phyloP scores from a whole-genome alignment of 2,113 vertebrate genomes.

The Orthonyx spaldingii region DNA sequence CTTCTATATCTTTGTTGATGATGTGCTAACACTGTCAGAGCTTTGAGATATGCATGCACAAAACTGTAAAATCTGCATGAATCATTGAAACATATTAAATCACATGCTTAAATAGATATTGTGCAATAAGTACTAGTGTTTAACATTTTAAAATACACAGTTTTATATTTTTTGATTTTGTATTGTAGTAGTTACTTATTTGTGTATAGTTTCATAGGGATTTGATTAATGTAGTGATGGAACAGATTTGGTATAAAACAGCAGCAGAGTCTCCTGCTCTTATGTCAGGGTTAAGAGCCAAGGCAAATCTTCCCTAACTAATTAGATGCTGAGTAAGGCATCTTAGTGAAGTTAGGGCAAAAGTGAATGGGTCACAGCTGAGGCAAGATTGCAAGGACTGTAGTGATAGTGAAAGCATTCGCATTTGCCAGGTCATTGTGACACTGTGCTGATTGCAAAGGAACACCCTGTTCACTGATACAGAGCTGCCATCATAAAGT shows the following conservation, averaged over 20 bases:
- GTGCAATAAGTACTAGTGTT: background rate
- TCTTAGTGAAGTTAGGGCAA: slow-evolving; percentile 75
- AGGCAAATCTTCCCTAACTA: slow-evolving; percentile 75
- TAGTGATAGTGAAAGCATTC: slow-evolving; percentile 75
- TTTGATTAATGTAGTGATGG: slow-evolving; percentile 74
- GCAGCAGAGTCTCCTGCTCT: slow-evolving; percentile 67
- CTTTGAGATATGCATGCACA: background rate
- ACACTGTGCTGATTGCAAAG: slow-evolving; percentile 75
- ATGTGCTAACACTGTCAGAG: background rate
- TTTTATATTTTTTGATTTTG: background rate
- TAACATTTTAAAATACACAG: background rate
- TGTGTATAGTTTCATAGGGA: slow-evolving; percentile 50
- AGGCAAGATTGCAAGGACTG: slow-evolving; percentile 70
- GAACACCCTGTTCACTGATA: slow-evolving; percentile 78
- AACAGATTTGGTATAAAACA: slow-evolving; percentile 77
- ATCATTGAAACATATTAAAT: background rate
- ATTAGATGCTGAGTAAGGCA: slow-evolving; percentile 81
- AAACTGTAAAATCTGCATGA: background rate
- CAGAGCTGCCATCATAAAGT: slow-evolving; percentile 70
- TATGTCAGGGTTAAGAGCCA: slow-evolving; percentile 73
- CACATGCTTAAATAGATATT: background rate
- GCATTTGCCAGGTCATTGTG: slow-evolving; percentile 78
- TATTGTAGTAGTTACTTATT: slow-evolving; percentile 49
- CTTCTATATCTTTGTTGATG: background rate
- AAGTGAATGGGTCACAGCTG: slow-evolving; percentile 74